Conservation (phyloP, 2,797 vertebrate genomes). For the Alfaro cultratus region DNA sequence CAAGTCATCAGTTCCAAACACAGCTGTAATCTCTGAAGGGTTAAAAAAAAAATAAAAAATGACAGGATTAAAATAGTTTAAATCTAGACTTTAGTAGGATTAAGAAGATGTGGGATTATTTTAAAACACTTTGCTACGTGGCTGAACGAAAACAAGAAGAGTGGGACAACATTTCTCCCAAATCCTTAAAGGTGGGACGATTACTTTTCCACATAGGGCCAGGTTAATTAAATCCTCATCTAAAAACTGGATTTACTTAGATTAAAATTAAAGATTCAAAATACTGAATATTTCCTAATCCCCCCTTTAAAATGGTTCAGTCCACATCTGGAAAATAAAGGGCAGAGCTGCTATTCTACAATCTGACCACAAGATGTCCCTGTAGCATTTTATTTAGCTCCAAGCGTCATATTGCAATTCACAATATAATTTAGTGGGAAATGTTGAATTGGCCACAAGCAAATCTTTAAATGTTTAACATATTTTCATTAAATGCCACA, state of each 20-base stretch:
- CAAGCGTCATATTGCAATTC: neutral
- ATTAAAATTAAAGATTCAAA: neutral
- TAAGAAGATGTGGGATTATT: neutral
- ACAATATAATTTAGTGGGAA: neutral
- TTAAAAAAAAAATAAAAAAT: neutral
- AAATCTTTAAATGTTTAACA: neutral
- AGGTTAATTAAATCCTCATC: neutral
- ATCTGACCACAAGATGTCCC: constrained; percentile 59
- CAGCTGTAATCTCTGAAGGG: neutral
- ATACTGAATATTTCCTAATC: neutral
- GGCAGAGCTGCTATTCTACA: constrained; percentile 1
- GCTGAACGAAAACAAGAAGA: neutral
- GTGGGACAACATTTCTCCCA: neutral
- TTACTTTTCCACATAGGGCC: no score
- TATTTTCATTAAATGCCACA: neutral
- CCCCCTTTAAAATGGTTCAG: neutral
- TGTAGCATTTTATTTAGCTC: constrained; percentile 12
- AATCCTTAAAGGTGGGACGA: neutral
- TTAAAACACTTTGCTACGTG: neutral
- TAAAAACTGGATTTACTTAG: neutral
- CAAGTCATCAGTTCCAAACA: neutral
- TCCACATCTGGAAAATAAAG: neutral
- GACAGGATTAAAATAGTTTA: neutral
- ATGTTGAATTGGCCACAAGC: neutral
- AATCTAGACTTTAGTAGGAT: neutral